Evolutionary conservation across 2,113 vertebrate genomes (phyloP), one percentile per base, ranked within the genome.

Genomic region (Gymnobelideus leadbeateri): DNA sequence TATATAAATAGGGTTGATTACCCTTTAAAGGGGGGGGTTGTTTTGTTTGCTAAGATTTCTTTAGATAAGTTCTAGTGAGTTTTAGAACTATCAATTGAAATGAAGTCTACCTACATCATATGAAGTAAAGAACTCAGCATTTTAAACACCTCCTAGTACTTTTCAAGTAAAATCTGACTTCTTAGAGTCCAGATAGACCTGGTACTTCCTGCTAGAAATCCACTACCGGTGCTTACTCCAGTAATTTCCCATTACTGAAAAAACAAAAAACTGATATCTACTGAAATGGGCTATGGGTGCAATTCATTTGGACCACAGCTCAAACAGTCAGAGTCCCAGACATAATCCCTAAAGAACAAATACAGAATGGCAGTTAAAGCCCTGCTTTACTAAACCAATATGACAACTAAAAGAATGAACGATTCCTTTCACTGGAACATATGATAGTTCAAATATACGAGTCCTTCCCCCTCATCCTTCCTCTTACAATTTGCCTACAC

Each of bases 381-480:
- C 23, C 84, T 95, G 91, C 55, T 93, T 94, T 95, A 94, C 14
- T 55, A 93, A 97, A 54, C 77, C 95, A 89, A 46, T 61, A 8
- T 90, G 96, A 91, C 91, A 68, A 24, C 23, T 61, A 91, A 8
- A 16, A 31, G 91, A 14, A 26, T 50, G 91, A 93, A 50, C 25
- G 52, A 49, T 61, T 96, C 51, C 92, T 92, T 95, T 94, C 90
- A 92, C 57, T 26, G 19, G 31, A 16, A 93, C 16, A 26, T 92
- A 3, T 23, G 31, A 28, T 77, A 84, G 12, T 26, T 53, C 16
- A 53, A 54, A 51, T 25, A 68, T 50, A 91, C 0, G 43, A 16
- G 3, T 23, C 37, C n/a, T 77, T n/a, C 31, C 61, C 8, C 37
- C 16, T 11, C 61, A 55, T 6, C 14, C 37, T 14, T 54, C 23